Evolutionary conservation across 2,113 vertebrate species (phyloP), one percentile per base, ranked within the genome.

Genomic region (Agapornis roseicollis): DNA sequence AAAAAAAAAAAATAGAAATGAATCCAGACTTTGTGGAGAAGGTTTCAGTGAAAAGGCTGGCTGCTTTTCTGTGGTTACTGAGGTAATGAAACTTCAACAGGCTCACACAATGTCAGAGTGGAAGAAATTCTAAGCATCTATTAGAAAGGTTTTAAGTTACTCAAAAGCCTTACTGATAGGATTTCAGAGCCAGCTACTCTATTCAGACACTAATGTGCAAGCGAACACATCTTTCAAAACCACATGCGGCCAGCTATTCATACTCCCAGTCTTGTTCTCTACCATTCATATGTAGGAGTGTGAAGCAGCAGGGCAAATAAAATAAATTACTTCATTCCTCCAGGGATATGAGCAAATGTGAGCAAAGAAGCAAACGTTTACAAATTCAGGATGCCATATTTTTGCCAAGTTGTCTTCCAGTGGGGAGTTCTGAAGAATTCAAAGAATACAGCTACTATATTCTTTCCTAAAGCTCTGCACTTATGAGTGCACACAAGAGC

Each of bases 41-140:
- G 53, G 81, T 23, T 80, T 92, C 88, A 85, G 61, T 58, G 31
- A 71, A 76, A 82, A 97, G 72, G 39, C 82, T 88, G 92, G 83
- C 95, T 72, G 80, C 87, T 85, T 78, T 81, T 89, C 89, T 52
- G 89, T 64, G 96, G 96, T 88, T 79, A 92, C 81, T 94, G 97
- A 97, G 92, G 97, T 94, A 96, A 97, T 94, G 88, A 95, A 80
- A 90, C 78, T 76, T 90, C 94, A 88, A 93, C 94, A 88, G 69
- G 35, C 86, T 89, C 82, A 92, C 88, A 95, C 90, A 94, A 81
- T 96, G 92, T 93, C 96, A 83, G 85, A 88, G 52, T 41, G 95
- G 93, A 97, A 97, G 95, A 95, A 97, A 97, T 97, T 80, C 82
- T 46, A 91, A 97, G 79, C 71, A 81, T 88, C 93, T 88, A 84